Percentiles rank a stretch among this genome's conserved stretches.
Evolutionary conservation across 2,113 vertebrate genomes (phyloP).

Genomic region (Puma concolor): DNA sequence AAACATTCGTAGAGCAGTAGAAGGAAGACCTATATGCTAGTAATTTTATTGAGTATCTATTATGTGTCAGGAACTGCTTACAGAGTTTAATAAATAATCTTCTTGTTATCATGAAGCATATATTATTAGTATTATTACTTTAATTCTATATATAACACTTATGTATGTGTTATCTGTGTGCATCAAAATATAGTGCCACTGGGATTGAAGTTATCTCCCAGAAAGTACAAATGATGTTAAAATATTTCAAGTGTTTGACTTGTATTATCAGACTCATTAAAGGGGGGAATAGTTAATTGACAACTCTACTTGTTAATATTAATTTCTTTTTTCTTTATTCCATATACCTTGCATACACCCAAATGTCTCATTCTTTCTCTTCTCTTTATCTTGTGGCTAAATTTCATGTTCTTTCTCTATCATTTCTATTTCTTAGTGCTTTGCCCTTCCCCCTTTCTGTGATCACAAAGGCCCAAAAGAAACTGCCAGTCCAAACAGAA

Average conservation of each 20-base stretch:
- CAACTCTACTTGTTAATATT: not conserved
- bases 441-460: not conserved
- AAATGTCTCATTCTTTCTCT: not conserved
- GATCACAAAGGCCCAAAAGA: not conserved
- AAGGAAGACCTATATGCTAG: not conserved
- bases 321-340: not conserved
- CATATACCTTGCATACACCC: not conserved
- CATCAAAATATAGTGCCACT: not conserved
- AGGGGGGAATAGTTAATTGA: not conserved
- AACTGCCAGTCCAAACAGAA: not conserved
- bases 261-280: not conserved
- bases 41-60: not conserved
- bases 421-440: not conserved
- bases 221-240: not conserved
- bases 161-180: not conserved
- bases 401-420: not conserved
- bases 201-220: not conserved
- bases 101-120: not conserved
- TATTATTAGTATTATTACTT: not conserved
- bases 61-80: not conserved
- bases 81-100: not conserved
- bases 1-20: not conserved
- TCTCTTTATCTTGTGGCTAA: not conserved
- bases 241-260: not conserved
- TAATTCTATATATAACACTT: not conserved